Evolutionary conservation across 1,140 invertebrate genomes (phyloP).

Genomic region (Aphaenogaster floridana): DNA sequence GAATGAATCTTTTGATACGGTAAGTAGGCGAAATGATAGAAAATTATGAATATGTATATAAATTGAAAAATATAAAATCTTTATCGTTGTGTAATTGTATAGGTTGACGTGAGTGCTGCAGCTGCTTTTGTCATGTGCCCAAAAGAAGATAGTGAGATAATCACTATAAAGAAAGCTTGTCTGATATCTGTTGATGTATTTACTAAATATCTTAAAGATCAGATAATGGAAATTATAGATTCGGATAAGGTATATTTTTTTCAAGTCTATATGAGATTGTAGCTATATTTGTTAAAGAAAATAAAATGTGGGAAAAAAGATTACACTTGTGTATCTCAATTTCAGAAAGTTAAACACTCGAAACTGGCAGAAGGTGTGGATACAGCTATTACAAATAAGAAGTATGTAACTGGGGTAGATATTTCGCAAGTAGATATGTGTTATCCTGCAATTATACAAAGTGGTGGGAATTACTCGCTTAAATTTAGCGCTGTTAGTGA

Average conservation of each 20-base stretch:
- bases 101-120: conserved; percentile 95
- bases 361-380: conserved; percentile 98
- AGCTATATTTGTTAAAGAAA: neutral
- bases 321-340: conserved; percentile 59
- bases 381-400: conserved; percentile 96
- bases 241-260: conserved; percentile 92
- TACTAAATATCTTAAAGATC: conserved; percentile 98
- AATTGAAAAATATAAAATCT: conserved; percentile 8
- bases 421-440: conserved; percentile 97
- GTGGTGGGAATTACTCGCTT: conserved; percentile 98
- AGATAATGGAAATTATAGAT: conserved; percentile 99
- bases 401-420: conserved; percentile 97
- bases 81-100: conserved; percentile 44
- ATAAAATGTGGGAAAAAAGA: neutral
- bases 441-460: conserved; percentile 99
- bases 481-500: conserved; percentile 98
- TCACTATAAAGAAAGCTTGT: conserved; percentile 97
- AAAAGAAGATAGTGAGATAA: conserved; percentile 98
- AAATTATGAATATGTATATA: neutral
- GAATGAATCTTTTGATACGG: conserved; percentile 93
- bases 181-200: conserved; percentile 98
- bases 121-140: conserved; percentile 96
- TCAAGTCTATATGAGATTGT: neutral
- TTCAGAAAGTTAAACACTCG: conserved; percentile 96
- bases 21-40: conserved; percentile 77